Evolutionary conservation across 2,888 invertebrate genomes (phyloP).

Genomic region (Mactromeris polynyma): DNA sequence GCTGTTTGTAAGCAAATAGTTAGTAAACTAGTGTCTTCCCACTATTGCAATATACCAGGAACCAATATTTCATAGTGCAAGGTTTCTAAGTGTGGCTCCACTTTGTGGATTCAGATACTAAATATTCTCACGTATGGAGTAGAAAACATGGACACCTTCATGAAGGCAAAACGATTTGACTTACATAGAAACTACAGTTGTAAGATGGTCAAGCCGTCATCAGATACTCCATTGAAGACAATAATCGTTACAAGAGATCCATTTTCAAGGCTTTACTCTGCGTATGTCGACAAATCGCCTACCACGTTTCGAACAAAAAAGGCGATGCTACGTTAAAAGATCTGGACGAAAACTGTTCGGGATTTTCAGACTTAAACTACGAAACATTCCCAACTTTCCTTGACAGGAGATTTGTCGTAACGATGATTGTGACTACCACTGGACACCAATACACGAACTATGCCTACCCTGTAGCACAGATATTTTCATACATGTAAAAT

Average conservation of each 20-base stretch:
- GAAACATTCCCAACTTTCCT: constrained; percentile 10
- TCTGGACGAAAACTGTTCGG: neutral
- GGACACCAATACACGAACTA: neutral
- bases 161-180: neutral
- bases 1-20: neutral
- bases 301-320: neutral
- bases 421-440: neutral
- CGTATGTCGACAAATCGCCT: constrained; percentile 7
- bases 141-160: neutral
- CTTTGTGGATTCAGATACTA: neutral
- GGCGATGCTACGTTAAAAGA: too few species aligned
- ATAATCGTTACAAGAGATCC: neutral
- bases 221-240: neutral
- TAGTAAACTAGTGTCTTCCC: neutral
- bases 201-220: neutral
- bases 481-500: constrained; percentile 12
- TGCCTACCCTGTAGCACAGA: neutral
- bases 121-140: neutral
- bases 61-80: neutral
- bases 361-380: neutral
- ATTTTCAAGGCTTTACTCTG: neutral
- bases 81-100: constrained; percentile 23
- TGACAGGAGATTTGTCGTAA: neutral
- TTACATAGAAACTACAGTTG: neutral
- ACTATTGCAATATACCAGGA: neutral